phyloP scores from a whole-genome alignment of 2,888 invertebrate genomes.

The Drosophila meridionalis region DNA sequence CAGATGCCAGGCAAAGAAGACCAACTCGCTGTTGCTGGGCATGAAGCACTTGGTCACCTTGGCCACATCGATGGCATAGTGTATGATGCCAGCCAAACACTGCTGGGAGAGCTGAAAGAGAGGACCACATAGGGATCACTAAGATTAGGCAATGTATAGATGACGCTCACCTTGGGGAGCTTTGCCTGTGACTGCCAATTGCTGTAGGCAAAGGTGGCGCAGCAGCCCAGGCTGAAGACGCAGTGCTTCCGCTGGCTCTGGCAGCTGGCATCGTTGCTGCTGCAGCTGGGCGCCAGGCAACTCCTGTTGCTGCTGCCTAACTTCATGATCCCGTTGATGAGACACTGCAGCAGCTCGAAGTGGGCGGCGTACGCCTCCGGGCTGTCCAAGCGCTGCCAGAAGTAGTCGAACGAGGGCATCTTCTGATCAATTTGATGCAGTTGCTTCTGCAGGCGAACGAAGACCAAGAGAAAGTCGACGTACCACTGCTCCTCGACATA shows the following conservation, averaged over 20 bases:
- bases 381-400: constrained; percentile 67
- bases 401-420: constrained; percentile 44
- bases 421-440: constrained; percentile 52
- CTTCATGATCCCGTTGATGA: constrained; percentile 57
- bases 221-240: constrained; percentile 62
- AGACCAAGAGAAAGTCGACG: constrained; percentile 61
- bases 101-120: constrained; percentile 18
- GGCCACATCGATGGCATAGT: constrained; percentile 67
- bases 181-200: constrained; percentile 51
- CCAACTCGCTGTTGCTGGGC: constrained; percentile 46
- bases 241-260: constrained; percentile 77
- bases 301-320: constrained; percentile 63
- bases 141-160: background rate
- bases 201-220: constrained; percentile 60
- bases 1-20: constrained; percentile 42
- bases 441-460: constrained; percentile 61
- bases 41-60: constrained; percentile 72
- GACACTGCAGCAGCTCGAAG: constrained; percentile 67
- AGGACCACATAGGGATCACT: background rate
- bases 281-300: constrained; percentile 61
- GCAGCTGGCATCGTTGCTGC: constrained; percentile 58
- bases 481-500: constrained; percentile 72
- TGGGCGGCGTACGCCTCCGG: constrained; percentile 57
- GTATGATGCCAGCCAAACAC: constrained; percentile 49
- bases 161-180: constrained; percentile 33